These are phyloP conservation scores for Butorides virescens DNA, from an alignment of 2,113 vertebrate genomes.

Conservation along the genomic window DNA sequence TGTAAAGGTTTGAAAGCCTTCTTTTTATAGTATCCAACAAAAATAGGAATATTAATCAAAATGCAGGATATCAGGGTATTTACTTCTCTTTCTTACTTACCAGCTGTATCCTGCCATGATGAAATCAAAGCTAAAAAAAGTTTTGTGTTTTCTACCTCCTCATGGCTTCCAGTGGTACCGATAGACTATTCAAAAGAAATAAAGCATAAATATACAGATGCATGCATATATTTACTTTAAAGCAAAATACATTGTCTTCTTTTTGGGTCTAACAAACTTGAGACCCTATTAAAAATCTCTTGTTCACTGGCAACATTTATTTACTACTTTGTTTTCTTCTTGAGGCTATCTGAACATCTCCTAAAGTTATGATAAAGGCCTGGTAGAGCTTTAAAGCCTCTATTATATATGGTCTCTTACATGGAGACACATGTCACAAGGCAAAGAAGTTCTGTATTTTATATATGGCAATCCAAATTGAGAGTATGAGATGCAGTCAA, in stretches of 20 bases:
- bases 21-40: neutral
- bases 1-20: neutral
- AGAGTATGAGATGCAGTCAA: neutral
- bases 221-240: neutral
- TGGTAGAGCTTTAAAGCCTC: neutral
- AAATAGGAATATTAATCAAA: neutral
- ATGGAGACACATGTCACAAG: neutral
- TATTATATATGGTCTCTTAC: neutral
- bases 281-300: neutral
- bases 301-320: neutral
- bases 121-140: slow-evolving; percentile 79
- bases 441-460: neutral
- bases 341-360: neutral
- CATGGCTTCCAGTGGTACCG: slow-evolving; percentile 58
- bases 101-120: neutral
- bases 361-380: neutral
- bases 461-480: neutral
- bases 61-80: neutral
- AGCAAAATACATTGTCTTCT: neutral
- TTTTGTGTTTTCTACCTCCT: slow-evolving; percentile 84
- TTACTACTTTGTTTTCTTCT: neutral
- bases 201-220: neutral
- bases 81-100: slow-evolving; percentile 62
- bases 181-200: slow-evolving; percentile 57
- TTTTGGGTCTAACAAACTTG: neutral